Evolutionary conservation across 2,888 invertebrate species (phyloP).

Genomic region (Mythimna impura): DNA sequence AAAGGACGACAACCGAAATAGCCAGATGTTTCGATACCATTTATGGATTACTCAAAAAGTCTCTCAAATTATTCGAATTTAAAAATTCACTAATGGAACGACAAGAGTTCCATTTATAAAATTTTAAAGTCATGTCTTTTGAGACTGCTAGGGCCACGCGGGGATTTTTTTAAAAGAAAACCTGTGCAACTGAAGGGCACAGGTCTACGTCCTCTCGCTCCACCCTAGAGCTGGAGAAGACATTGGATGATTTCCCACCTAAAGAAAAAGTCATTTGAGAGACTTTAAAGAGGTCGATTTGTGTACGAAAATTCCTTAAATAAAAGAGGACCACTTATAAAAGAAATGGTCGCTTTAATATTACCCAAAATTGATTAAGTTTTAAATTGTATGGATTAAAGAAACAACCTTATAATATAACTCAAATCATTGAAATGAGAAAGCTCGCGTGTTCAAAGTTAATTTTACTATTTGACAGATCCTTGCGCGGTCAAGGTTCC

Average conservation of each 20-base stretch:
- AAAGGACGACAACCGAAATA: conserved; percentile 11
- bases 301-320: no score
- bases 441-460: conserved; percentile 17
- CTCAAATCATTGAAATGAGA: neutral
- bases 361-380: neutral
- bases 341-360: neutral
- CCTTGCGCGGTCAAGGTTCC: conserved; percentile 21
- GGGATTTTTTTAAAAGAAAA: no score
- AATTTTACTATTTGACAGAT: conserved; percentile 18
- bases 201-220: no score
- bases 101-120: no score
- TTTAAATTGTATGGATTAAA: neutral
- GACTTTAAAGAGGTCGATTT: neutral
- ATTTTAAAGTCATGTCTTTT: no score
- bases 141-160: no score
- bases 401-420: neutral
- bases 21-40: conserved; percentile 8
- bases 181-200: no score
- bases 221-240: no score
- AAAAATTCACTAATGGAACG: no score
- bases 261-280: neutral
- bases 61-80: no score
- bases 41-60: neutral
- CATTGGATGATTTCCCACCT: no score
- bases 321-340: neutral